phyloP scores from a whole-genome alignment of 2,797 vertebrate species.

The Paramormyrops hopkinsi region DNA sequence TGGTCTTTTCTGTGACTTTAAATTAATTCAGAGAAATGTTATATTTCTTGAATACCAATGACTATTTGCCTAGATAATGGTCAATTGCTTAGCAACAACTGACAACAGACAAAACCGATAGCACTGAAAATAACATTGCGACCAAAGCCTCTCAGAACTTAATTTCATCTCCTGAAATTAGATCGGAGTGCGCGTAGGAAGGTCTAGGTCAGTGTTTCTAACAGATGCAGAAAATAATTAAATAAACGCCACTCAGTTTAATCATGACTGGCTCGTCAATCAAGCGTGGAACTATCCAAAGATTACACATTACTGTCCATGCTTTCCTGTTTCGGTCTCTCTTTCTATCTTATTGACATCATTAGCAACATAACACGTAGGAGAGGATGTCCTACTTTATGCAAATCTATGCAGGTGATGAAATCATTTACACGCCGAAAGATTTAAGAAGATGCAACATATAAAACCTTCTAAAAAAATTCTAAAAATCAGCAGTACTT shows the following conservation, averaged over 20 bases:
- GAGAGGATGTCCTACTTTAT: conserved; percentile 39
- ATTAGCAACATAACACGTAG: conserved; percentile 36
- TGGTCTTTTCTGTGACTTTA: neutral
- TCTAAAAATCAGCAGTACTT: neutral
- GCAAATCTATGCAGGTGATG: neutral
- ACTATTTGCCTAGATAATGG: neutral
- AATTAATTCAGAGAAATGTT: conserved; percentile 10
- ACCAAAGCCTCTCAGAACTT: neutral
- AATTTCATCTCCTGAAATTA: conserved; percentile 9
- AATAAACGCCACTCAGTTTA: neutral
- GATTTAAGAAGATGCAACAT: neutral
- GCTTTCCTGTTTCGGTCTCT: neutral
- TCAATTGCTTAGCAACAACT: neutral
- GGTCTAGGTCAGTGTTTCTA: neutral
- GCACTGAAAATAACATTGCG: neutral
- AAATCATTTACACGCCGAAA: neutral
- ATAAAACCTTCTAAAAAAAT: neutral
- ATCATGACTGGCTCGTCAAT: neutral
- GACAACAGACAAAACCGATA: neutral
- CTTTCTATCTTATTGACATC: conserved; percentile 49
- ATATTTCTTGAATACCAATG: conserved; percentile 3
- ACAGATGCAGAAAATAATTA: conserved; percentile 3
- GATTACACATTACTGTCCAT: neutral
- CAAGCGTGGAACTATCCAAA: neutral
- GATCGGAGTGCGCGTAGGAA: neutral